Conservation (phyloP, 2,888 invertebrate species). For the Caenorhabditis uteleia region DNA sequence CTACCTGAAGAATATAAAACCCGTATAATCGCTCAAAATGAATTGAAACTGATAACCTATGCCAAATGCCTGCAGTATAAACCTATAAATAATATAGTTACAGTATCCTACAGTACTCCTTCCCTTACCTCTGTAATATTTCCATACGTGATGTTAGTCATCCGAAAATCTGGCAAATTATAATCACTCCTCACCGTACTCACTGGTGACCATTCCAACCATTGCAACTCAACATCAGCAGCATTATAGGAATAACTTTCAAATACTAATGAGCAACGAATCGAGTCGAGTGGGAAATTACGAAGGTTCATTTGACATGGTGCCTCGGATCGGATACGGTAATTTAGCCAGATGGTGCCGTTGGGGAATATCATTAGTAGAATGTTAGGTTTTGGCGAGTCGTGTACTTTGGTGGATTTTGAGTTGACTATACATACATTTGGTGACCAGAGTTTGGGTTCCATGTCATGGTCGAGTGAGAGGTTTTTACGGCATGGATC, state of each 20-base stretch:
- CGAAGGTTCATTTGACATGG: slow-evolving; percentile 62
- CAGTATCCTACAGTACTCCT: not conserved
- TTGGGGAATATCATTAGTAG: slow-evolving; percentile 68
- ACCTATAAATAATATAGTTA: slow-evolving; percentile 23
- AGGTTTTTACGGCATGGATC: slow-evolving; percentile 66
- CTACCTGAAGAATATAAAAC: slow-evolving; percentile 66
- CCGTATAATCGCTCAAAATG: slow-evolving; percentile 67
- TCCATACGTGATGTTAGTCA: slow-evolving; percentile 64
- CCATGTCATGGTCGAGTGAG: slow-evolving; percentile 68
- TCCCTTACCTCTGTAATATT: slow-evolving; percentile 51
- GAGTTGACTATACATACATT: slow-evolving; percentile 69
- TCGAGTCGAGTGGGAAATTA: slow-evolving; percentile 64
- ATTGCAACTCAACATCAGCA: slow-evolving; percentile 65
- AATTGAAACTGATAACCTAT: slow-evolving; percentile 64
- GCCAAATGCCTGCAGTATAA: slow-evolving; percentile 69
- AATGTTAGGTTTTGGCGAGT: slow-evolving; percentile 68
- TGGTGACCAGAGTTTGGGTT: slow-evolving; percentile 66
- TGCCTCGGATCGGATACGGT: slow-evolving; percentile 65
- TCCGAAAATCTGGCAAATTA: slow-evolving; percentile 66
- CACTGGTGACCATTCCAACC: slow-evolving; percentile 68
- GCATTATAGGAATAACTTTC: slow-evolving; percentile 67
- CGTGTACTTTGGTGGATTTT: slow-evolving; percentile 65
- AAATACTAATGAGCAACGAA: slow-evolving; percentile 62
- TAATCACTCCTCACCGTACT: slow-evolving; percentile 58
- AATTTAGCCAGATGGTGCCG: slow-evolving; percentile 68